Evolutionary conservation across 2,113 vertebrate genomes (phyloP).

Genomic region (Antechinus stuartii): DNA sequence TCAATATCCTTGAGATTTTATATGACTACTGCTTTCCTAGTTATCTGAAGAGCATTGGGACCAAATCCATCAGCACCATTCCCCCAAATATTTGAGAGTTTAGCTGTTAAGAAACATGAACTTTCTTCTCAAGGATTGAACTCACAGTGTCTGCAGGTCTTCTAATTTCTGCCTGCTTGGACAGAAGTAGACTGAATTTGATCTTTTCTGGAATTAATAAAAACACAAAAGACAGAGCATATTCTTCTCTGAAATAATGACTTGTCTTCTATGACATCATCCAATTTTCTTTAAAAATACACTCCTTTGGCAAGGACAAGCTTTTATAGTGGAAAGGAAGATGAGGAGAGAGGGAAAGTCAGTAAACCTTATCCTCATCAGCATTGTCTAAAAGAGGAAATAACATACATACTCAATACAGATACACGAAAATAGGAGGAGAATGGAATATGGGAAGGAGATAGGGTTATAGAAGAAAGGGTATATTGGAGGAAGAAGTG

Average conservation of each 20-base stretch:
- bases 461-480: too few relatives aligned
- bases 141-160: neutral
- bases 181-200: neutral
- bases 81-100: slow-evolving; percentile 15
- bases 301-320: neutral
- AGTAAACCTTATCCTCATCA: too few relatives aligned
- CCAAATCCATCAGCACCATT: neutral
- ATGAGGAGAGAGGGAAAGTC: too few relatives aligned
- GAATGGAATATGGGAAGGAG: too few relatives aligned
- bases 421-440: too few relatives aligned
- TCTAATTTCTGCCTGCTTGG: neutral
- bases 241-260: neutral
- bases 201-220: neutral
- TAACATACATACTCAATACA: too few relatives aligned
- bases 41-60: slow-evolving; percentile 28
- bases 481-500: too few relatives aligned
- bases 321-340: too few relatives aligned
- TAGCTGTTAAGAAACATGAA: neutral
- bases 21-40: neutral
- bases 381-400: too few relatives aligned
- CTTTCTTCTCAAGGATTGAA: slow-evolving; percentile 20
- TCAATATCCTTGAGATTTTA: slow-evolving; percentile 14
- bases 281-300: neutral
- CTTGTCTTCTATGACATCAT: neutral
- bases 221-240: neutral